These are phyloP conservation scores for Muricea muricata DNA, from an alignment of 92 coral and sea anemone species.

Conservation along the genomic window DNA sequence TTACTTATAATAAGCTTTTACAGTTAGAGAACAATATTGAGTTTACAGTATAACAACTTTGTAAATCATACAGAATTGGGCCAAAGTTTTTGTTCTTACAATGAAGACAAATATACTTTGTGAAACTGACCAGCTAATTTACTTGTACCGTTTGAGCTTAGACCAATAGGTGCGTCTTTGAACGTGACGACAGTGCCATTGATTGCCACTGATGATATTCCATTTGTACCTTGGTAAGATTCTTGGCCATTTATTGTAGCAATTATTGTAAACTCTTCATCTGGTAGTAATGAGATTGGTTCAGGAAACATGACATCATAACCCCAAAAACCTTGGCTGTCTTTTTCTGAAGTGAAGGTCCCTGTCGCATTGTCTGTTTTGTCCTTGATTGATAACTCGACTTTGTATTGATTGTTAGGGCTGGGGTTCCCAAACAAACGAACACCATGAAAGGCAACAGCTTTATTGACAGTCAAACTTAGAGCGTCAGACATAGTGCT, in stretches of 20 bases:
- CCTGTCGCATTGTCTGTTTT: constrained; percentile 27
- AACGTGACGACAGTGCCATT: background rate
- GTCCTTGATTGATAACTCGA: constrained; percentile 24
- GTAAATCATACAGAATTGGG: too few relatives aligned
- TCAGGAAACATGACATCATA: background rate
- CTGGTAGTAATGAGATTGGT: background rate
- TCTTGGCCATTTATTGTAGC: background rate
- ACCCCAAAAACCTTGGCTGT: background rate
- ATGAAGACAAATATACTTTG: background rate
- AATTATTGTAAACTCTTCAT: background rate
- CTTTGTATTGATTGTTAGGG: constrained; percentile 42
- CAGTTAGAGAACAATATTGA: too few relatives aligned
- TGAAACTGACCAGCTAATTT: background rate
- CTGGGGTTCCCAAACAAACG: constrained; percentile 75
- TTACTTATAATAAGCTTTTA: too few relatives aligned
- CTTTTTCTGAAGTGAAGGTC: background rate
- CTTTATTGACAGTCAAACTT: constrained; percentile 70
- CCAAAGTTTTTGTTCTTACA: background rate
- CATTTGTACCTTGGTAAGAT: background rate
- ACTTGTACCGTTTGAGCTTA: background rate
- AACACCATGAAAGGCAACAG: too few relatives aligned
- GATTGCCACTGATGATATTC: background rate
- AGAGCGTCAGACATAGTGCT: constrained; percentile 65
- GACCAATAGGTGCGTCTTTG: background rate
- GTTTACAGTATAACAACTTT: too few relatives aligned